Conservation (phyloP, 2,113 vertebrate species). For the Ceuthmochares aereus region DNA sequence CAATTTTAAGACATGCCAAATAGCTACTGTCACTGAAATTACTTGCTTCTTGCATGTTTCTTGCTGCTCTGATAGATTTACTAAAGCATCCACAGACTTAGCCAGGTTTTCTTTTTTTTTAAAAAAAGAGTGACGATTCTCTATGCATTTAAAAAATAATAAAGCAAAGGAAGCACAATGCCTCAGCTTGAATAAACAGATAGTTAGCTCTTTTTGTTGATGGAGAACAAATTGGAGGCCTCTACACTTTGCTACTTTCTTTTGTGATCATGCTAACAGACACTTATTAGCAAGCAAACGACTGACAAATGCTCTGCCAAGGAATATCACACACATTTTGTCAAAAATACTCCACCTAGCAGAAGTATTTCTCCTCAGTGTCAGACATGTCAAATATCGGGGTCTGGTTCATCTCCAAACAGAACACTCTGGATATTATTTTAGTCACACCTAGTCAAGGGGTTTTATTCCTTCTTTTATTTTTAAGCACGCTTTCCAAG, state of each 20-base stretch:
- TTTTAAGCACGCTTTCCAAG: background rate
- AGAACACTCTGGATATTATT: conserved; percentile 6
- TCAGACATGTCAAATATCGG: background rate
- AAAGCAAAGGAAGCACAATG: background rate
- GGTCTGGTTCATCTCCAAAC: conserved; percentile 31
- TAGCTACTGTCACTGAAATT: background rate
- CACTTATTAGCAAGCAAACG: background rate
- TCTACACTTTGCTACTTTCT: background rate
- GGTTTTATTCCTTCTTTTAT: background rate
- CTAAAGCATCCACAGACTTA: background rate
- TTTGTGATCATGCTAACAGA: background rate
- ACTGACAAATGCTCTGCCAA: background rate
- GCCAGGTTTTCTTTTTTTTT: background rate
- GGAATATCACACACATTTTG: background rate
- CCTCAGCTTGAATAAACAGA: background rate
- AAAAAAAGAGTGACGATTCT: too few species aligned
- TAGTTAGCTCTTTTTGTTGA: background rate
- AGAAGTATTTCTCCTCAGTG: background rate
- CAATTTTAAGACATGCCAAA: background rate
- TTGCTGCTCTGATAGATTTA: background rate
- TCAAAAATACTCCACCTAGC: conserved; percentile 19
- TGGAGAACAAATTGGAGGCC: background rate
- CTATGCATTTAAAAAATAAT: background rate
- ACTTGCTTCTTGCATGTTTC: background rate
- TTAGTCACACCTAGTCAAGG: background rate